Percentiles rank a stretch among this genome's conserved stretches.
These are phyloP conservation scores for Anoplopoma fimbria DNA, from an alignment of 2,113 vertebrate species.

Conservation along the genomic window DNA sequence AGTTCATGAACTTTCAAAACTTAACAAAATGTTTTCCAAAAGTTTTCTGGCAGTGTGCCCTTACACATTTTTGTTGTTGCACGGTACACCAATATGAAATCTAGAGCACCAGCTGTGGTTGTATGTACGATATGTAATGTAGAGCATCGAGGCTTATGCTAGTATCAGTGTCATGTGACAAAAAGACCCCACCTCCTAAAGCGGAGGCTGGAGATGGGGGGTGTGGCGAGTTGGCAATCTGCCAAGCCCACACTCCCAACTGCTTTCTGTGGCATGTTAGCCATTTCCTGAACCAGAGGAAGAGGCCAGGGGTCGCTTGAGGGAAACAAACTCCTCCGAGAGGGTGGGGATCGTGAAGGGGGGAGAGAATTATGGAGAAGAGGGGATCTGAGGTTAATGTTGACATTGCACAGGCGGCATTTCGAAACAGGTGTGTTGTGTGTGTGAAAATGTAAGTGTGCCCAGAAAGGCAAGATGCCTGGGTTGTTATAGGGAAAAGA, in stretches of 20 bases:
- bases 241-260: slow-evolving; percentile 70
- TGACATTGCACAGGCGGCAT: slow-evolving; percentile 13
- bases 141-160: neutral
- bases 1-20: slow-evolving; percentile 28
- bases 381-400: slow-evolving; percentile 27
- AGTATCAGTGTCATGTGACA: slow-evolving; percentile 27
- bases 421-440: slow-evolving; percentile 31
- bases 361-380: slow-evolving; percentile 45
- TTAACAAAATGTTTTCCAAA: slow-evolving; percentile 8
- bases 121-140: neutral
- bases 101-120: neutral
- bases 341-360: slow-evolving; percentile 24
- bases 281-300: slow-evolving; percentile 89
- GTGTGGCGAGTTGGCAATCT: slow-evolving; percentile 58
- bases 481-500: neutral
- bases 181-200: slow-evolving; percentile 46
- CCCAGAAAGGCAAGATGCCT: neutral
- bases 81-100: no score
- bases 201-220: slow-evolving; percentile 35
- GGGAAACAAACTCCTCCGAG: slow-evolving; percentile 46
- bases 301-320: slow-evolving; percentile 84
- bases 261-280: slow-evolving; percentile 76
- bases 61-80: neutral
- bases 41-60: neutral
- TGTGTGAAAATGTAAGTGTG: slow-evolving; percentile 20